These are phyloP conservation scores for Nesoenas mayeri DNA, from an alignment of 2,113 vertebrate genomes.

Conservation along the genomic window DNA sequence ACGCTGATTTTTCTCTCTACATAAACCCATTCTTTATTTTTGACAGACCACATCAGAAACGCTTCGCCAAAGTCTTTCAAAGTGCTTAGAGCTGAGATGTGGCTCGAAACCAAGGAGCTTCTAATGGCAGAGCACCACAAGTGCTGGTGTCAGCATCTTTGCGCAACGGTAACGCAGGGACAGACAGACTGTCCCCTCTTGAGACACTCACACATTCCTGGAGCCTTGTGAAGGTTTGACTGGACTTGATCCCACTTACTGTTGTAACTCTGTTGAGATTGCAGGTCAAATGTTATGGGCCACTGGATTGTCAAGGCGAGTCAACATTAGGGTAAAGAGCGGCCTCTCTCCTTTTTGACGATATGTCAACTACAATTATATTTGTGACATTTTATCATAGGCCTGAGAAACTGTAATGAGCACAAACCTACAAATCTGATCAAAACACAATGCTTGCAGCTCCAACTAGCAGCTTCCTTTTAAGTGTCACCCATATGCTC, in stretches of 20 bases:
- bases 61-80: not conserved
- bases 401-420: not conserved
- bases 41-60: not conserved
- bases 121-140: not conserved
- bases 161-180: not conserved
- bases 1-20: not conserved
- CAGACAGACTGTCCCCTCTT: not conserved
- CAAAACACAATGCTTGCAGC: not conserved
- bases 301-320: constrained; percentile 38
- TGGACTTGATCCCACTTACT: constrained; percentile 11
- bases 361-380: constrained; percentile 34
- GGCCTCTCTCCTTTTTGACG: not conserved
- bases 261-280: not conserved
- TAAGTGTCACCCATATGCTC: not conserved
- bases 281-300: constrained; percentile 13
- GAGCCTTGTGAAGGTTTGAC: not conserved
- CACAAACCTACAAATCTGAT: not conserved
- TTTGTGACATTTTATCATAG: not conserved
- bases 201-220: not conserved
- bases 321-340: not conserved
- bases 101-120: not conserved
- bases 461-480: not conserved
- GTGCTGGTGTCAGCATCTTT: not conserved
- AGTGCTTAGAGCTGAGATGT: not conserved
- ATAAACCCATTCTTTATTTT: not conserved